phyloP scores from a whole-genome alignment of 1,140 invertebrate species.

The Colletes gigas region DNA sequence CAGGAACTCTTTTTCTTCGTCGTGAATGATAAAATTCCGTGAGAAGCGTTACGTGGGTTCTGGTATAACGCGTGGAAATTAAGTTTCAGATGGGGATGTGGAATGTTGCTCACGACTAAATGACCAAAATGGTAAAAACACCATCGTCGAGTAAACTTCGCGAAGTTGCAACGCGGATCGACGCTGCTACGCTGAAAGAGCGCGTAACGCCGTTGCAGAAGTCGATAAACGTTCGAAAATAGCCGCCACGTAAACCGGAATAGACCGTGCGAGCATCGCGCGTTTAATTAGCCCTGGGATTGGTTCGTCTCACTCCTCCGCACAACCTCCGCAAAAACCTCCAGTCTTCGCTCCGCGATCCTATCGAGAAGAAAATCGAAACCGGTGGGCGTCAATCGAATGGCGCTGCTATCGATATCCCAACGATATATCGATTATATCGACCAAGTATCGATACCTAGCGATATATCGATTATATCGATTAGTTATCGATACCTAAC shows the following conservation, averaged over 20 bases:
- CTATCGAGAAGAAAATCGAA: neutral
- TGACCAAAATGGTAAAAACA: too few relatives aligned
- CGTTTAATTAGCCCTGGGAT: slow-evolving; percentile 57
- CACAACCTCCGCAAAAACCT: neutral
- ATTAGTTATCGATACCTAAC: too few relatives aligned
- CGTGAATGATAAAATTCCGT: too few relatives aligned
- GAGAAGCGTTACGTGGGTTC: too few relatives aligned
- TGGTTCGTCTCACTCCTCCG: slow-evolving; percentile 11
- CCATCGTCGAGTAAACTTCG: neutral
- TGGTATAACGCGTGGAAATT: too few relatives aligned
- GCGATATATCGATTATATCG: too few relatives aligned
- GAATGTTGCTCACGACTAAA: too few relatives aligned
- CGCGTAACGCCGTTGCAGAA: slow-evolving; percentile 40
- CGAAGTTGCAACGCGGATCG: slow-evolving; percentile 5
- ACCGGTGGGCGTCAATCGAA: too few relatives aligned
- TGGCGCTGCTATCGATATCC: neutral
- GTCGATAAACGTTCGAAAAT: slow-evolving; percentile 65
- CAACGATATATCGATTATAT: too few relatives aligned
- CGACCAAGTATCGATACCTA: too few relatives aligned
- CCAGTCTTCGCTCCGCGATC: neutral
- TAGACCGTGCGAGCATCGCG: slow-evolving; percentile 33
- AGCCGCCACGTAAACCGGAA: slow-evolving; percentile 45
- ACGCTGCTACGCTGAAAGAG: slow-evolving; percentile 21
- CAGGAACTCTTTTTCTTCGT: too few relatives aligned
- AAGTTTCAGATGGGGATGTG: too few relatives aligned